Percentiles rank a stretch among this genome's conserved stretches.
Conservation (phyloP, 2,797 vertebrate genomes). For the Prionace glauca region DNA sequence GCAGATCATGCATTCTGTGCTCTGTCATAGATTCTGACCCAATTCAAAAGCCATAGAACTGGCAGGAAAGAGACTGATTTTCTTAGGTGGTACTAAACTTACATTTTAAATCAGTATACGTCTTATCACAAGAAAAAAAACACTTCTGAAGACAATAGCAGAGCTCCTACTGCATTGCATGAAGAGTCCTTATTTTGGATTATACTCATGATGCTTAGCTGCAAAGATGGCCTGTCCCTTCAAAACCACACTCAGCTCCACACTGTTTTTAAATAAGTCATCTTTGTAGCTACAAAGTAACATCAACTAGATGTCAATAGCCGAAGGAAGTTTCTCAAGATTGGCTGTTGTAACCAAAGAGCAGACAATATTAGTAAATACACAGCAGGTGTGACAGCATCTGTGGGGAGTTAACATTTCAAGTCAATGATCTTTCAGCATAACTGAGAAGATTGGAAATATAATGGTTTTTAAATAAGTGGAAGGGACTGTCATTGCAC, state of each 20-base stretch:
- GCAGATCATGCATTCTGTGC: background rate
- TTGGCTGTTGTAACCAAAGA: background rate
- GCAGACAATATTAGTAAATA: too few species aligned
- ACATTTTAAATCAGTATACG: background rate
- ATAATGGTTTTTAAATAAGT: background rate
- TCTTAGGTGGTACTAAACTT: background rate
- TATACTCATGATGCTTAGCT: background rate
- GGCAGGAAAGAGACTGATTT: background rate
- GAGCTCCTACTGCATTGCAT: background rate
- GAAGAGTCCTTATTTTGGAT: background rate
- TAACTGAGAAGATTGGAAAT: background rate
- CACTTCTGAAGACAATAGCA: too few species aligned
- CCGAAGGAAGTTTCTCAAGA: background rate
- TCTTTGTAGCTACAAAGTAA: background rate
- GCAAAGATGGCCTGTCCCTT: too few species aligned
- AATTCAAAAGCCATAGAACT: background rate
- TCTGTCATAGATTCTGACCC: background rate
- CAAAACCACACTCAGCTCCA: too few species aligned
- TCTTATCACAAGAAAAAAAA: background rate
- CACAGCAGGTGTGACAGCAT: too few species aligned
- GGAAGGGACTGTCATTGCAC: too few species aligned
- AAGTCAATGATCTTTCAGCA: too few species aligned
- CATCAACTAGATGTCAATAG: background rate
- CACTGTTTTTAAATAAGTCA: too few species aligned
- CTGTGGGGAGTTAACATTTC: too few species aligned